Percentiles rank a stretch among this genome's conserved stretches.
Conservation (phyloP, 2,888 invertebrate species). For the Epirrhoe tristata region DNA sequence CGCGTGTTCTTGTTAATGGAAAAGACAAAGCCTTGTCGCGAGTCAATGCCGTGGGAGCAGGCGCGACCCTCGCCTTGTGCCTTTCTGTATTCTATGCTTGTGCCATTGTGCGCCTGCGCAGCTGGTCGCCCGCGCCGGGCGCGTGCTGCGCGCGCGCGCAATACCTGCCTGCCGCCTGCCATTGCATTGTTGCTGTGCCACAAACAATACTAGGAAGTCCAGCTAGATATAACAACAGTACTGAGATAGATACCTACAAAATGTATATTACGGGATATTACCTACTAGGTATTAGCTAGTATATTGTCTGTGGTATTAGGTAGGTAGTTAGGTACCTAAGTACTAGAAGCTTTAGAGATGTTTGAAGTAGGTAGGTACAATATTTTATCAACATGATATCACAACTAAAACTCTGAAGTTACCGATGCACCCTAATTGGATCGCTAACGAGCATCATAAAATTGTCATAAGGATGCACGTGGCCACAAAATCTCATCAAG, state of each 20-base stretch:
- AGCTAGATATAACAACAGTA: neutral
- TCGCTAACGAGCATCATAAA: neutral
- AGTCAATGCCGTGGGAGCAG: slow-evolving; percentile 26
- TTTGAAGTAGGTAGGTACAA: too few species aligned
- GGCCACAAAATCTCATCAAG: neutral
- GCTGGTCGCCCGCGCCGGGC: neutral
- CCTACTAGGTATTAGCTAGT: neutral
- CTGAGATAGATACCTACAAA: too few species aligned
- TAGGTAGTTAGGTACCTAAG: too few species aligned
- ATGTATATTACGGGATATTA: too few species aligned
- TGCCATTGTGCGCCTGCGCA: too few species aligned
- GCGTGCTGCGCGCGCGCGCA: neutral
- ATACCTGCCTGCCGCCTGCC: slow-evolving; percentile 5
- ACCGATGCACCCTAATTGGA: neutral
- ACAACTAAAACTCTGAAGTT: neutral
- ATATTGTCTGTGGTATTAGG: too few species aligned
- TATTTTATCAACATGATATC: neutral
- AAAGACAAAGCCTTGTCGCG: slow-evolving; percentile 26
- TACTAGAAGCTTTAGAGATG: too few species aligned
- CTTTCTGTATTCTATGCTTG: too few species aligned
- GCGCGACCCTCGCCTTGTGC: neutral
- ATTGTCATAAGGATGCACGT: neutral
- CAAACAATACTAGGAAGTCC: neutral
- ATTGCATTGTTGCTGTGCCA: neutral
- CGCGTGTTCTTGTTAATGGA: slow-evolving; percentile 28